Evolutionary conservation across 64 coral and sea anemone species (phyloP).

Genomic region (Porites lutea): DNA sequence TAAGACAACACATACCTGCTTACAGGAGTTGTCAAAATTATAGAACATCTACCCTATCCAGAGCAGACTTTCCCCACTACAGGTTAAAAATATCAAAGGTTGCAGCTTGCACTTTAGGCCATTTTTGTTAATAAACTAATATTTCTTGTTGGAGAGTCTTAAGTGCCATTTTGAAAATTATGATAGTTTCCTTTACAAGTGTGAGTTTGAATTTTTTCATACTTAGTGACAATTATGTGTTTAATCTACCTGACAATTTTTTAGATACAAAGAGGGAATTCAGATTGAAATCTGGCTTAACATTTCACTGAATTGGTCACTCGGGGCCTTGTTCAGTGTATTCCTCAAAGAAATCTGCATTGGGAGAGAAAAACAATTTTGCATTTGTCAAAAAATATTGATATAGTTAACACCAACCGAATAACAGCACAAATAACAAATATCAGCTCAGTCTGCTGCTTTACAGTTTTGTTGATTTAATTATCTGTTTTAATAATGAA

Average conservation of each 20-base stretch:
- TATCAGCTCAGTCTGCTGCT: conserved; percentile 12
- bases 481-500: conserved; percentile 4
- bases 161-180: conserved; percentile 15
- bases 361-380: conserved; percentile 1
- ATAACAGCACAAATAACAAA: neutral
- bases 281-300: conserved; percentile 19
- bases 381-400: conserved; percentile 3
- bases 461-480: conserved; percentile 23
- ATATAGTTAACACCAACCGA: conserved; percentile 16
- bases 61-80: conserved; percentile 5
- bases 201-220: conserved; percentile 18
- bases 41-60: conserved; percentile 23
- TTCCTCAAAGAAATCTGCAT: conserved; percentile 17
- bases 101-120: conserved; percentile 1
- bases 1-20: conserved; percentile 6
- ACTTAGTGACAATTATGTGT: conserved; percentile 1
- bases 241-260: conserved; percentile 15
- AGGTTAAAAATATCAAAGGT: conserved; percentile 16
- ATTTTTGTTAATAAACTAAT: conserved; percentile 12
- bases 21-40: conserved; percentile 1
- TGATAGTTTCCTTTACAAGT: conserved; percentile 16
- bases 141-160: conserved; percentile 5
- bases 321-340: conserved; percentile 15
- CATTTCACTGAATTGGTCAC: conserved; percentile 18
- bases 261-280: conserved; percentile 16